These are phyloP conservation scores for Argyrosomus regius DNA, from an alignment of 2,797 vertebrate species.

Conservation along the genomic window DNA sequence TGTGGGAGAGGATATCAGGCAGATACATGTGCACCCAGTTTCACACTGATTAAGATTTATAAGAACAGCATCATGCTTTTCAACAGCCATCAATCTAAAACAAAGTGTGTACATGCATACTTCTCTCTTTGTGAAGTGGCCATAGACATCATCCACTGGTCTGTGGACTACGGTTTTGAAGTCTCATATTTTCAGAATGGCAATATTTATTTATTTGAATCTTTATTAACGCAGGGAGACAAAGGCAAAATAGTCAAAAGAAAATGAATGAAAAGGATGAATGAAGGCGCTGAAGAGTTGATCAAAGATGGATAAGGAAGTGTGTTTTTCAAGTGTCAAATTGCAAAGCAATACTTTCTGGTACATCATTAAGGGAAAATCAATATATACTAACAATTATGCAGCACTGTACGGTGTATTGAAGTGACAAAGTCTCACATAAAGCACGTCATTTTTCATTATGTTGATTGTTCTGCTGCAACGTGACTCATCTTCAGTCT, in stretches of 20 bases:
- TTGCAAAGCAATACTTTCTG: slow-evolving; percentile 34
- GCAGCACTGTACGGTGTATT: slow-evolving; percentile 8
- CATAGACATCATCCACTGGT: no score
- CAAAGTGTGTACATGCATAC: no score
- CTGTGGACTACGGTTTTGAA: no score
- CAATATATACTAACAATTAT: slow-evolving; percentile 60
- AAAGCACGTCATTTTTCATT: slow-evolving; percentile 59
- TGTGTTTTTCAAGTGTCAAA: slow-evolving; percentile 11
- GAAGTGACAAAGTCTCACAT: slow-evolving; percentile 57
- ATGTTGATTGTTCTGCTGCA: slow-evolving; percentile 55
- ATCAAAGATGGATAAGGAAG: slow-evolving; percentile 24
- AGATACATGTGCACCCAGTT: neutral
- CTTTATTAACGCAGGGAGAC: neutral
- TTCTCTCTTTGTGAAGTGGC: neutral
- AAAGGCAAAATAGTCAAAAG: neutral
- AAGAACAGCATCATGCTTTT: neutral
- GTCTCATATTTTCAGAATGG: neutral
- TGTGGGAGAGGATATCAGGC: no score
- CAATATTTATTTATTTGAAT: neutral
- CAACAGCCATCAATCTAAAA: no score
- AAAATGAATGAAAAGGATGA: neutral
- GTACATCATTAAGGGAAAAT: slow-evolving; percentile 57
- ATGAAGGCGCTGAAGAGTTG: neutral
- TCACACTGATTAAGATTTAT: neutral
- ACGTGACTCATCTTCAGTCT: slow-evolving; percentile 52